Conservation (phyloP, 1,140 invertebrate species). For the Aphelinus certus region DNA sequence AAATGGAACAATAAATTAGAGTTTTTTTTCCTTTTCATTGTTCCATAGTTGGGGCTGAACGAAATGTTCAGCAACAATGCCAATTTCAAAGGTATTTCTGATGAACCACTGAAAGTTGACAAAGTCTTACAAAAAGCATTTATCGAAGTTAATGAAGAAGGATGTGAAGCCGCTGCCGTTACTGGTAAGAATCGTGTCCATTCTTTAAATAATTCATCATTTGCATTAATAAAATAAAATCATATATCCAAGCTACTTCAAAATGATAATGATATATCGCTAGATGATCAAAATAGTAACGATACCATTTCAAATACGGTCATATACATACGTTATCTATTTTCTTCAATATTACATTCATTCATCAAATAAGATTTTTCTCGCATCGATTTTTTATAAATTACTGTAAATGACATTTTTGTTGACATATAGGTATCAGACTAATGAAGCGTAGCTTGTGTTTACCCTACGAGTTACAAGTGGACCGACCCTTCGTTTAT, state of each 20-base stretch:
- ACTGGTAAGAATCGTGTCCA: conserved; percentile 52
- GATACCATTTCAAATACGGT: neutral
- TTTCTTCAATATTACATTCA: too few relatives aligned
- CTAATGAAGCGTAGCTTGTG: neutral
- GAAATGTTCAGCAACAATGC: conserved; percentile 64
- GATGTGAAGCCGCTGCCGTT: conserved; percentile 70
- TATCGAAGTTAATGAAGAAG: conserved; percentile 73
- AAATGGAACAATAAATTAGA: too few relatives aligned
- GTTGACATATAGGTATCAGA: conserved; percentile 8
- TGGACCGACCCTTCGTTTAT: conserved; percentile 34
- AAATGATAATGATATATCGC: neutral
- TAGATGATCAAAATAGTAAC: neutral
- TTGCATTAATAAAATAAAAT: too few relatives aligned
- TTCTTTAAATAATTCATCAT: neutral
- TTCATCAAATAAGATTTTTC: too few relatives aligned
- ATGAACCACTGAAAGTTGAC: conserved; percentile 60
- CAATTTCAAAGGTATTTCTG: conserved; percentile 67
- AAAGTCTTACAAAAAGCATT: conserved; percentile 71
- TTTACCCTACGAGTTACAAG: neutral
- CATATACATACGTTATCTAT: neutral
- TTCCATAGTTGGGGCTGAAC: conserved; percentile 63
- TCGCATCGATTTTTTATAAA: too few relatives aligned
- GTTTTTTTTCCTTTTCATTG: too few relatives aligned
- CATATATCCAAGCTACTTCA: neutral
- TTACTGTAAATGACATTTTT: conserved; percentile 3